Evolutionary conservation across 2,888 invertebrate species (phyloP).

Genomic region (Drosophila dives): DNA sequence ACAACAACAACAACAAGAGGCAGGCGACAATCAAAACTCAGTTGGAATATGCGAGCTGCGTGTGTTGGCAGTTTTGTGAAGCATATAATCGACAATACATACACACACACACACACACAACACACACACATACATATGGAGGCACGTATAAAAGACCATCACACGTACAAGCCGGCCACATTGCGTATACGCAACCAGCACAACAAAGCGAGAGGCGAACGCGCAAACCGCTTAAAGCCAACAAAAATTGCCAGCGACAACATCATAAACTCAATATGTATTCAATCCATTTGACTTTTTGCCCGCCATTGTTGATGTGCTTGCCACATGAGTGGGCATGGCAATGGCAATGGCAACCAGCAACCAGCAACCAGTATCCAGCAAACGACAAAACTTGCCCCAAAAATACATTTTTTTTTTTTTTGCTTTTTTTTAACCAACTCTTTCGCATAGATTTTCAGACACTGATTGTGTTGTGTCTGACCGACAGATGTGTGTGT

Average conservation of each 20-base stretch:
- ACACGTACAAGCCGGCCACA: slow-evolving; percentile 36
- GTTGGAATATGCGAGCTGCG: slow-evolving; percentile 47
- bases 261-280: slow-evolving; percentile 73
- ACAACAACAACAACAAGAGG: slow-evolving; percentile 25
- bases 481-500: slow-evolving; percentile 61
- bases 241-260: slow-evolving; percentile 77
- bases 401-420: slow-evolving; percentile 12
- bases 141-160: slow-evolving; percentile 3
- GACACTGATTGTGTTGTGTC: slow-evolving; percentile 65
- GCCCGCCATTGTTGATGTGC: slow-evolving; percentile 50
- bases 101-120: slow-evolving; percentile 22
- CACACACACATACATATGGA: background rate
- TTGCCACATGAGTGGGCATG: slow-evolving; percentile 53
- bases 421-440: background rate
- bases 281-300: slow-evolving; percentile 80
- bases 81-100: slow-evolving; percentile 73
- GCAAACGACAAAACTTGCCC: slow-evolving; percentile 31
- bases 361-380: slow-evolving; percentile 17
- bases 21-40: slow-evolving; percentile 46
- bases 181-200: slow-evolving; percentile 71
- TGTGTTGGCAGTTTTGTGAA: slow-evolving; percentile 70
- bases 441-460: slow-evolving; percentile 59
- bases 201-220: slow-evolving; percentile 57
- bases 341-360: slow-evolving; percentile 16
- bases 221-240: slow-evolving; percentile 75